Evolutionary conservation across 2,113 vertebrate species (phyloP).

Genomic region (Python bivittatus): DNA sequence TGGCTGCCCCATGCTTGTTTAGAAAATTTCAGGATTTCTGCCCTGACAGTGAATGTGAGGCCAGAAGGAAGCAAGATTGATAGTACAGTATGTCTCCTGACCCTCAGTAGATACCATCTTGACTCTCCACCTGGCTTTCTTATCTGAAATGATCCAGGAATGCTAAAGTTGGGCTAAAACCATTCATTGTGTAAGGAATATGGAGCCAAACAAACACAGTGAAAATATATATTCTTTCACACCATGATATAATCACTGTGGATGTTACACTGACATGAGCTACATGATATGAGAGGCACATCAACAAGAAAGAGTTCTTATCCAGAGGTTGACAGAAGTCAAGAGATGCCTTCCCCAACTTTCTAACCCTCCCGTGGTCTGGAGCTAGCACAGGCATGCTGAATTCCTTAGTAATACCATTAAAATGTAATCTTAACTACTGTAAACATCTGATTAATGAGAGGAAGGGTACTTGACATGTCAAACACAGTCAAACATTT

Average conservation of each 20-base stretch:
- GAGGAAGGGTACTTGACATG: not conserved
- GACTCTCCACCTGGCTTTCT: not conserved
- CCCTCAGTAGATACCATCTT: not conserved
- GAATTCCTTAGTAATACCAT: not conserved
- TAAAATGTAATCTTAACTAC: not conserved
- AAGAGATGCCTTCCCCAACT: not conserved
- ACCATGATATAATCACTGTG: not conserved
- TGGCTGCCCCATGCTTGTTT: not conserved
- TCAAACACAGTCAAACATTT: not conserved
- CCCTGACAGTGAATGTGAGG: not conserved
- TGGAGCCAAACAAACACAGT: not conserved
- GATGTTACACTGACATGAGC: not conserved
- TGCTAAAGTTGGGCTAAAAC: not conserved
- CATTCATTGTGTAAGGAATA: no score
- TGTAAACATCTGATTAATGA: not conserved
- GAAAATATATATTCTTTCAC: not conserved
- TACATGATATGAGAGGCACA: not conserved
- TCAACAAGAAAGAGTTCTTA: no score
- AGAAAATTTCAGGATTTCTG: not conserved
- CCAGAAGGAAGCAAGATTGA: not conserved
- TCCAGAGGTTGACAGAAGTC: not conserved
- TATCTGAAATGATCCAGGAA: not conserved
- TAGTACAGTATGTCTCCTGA: no score
- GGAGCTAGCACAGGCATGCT: not conserved
- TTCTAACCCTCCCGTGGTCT: not conserved